Conservation (phyloP, 1,140 invertebrate genomes). For the Nixonia krombeini region DNA sequence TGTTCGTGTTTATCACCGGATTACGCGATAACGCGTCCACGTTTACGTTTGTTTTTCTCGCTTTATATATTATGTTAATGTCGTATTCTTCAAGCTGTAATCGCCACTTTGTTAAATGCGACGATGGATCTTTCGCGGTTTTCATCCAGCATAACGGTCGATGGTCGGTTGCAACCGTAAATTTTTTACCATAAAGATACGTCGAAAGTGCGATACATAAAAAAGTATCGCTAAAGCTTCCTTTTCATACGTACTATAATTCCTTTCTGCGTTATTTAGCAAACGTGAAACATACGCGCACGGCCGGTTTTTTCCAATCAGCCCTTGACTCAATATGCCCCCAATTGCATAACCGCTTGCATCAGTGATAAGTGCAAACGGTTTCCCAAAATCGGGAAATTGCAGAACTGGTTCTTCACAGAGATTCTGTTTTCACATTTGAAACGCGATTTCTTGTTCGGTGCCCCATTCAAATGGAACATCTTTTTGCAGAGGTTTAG, state of each 20-base stretch:
- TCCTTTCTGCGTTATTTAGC: background rate
- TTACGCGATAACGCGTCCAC: too few species aligned
- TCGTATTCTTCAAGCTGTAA: too few species aligned
- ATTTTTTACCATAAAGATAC: constrained; percentile 15
- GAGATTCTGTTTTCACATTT: background rate
- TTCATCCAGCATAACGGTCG: too few species aligned
- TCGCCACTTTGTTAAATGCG: background rate
- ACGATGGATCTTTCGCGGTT: background rate
- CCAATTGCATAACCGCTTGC: constrained; percentile 1
- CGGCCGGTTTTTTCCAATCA: constrained; percentile 39
- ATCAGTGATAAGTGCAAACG: background rate
- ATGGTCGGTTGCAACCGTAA: constrained; percentile 5
- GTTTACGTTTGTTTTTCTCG: too few species aligned
- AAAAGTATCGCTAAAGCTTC: constrained; percentile 11
- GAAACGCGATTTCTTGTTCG: background rate
- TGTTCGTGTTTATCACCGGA: too few species aligned
- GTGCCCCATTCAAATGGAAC: background rate
- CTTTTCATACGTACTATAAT: background rate
- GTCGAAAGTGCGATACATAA: constrained; percentile 6
- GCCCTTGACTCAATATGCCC: constrained; percentile 50
- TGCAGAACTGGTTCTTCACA: background rate
- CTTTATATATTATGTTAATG: background rate
- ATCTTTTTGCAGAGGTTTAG: background rate
- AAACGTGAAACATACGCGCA: constrained; percentile 45
- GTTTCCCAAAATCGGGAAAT: background rate